Percentiles rank a stretch among this genome's conserved stretches.
phyloP scores from a whole-genome alignment of 2,113 vertebrate species.

The Halichoerus grypus region DNA sequence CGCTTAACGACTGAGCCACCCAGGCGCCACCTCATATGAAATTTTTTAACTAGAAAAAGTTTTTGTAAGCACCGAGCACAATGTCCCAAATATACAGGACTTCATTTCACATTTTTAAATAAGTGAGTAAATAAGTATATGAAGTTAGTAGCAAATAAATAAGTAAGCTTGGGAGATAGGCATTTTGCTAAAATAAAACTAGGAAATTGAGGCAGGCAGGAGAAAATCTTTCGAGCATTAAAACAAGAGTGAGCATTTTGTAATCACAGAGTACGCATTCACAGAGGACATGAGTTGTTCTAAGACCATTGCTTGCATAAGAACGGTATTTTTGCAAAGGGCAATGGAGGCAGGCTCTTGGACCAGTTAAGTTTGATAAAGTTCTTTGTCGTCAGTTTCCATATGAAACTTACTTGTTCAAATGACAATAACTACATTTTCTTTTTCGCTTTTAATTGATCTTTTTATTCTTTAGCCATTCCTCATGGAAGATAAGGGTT shows the following conservation, averaged over 20 bases:
- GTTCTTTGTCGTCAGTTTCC: not conserved
- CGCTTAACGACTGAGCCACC: no score
- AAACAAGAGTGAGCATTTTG: not conserved
- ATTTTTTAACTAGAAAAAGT: not conserved
- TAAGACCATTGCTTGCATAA: not conserved
- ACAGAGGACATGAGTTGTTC: not conserved
- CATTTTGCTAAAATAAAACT: not conserved
- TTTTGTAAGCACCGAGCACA: not conserved
- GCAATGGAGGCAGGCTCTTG: not conserved
- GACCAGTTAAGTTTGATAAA: not conserved
- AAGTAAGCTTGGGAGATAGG: not conserved
- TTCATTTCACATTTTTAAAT: not conserved
- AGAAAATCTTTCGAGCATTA: not conserved
- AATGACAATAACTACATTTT: not conserved
- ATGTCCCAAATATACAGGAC: not conserved
- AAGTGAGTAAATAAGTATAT: not conserved
- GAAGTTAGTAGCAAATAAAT: not conserved
- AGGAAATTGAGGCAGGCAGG: not conserved
- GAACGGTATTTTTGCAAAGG: not conserved
- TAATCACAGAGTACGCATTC: not conserved
- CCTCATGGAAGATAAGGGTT: not conserved
- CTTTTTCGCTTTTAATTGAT: constrained; percentile 6
- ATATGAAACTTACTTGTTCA: not conserved
- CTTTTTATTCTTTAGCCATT: not conserved
- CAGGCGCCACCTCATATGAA: not conserved